These are phyloP conservation scores for Mustela nigripes DNA, from an alignment of 2,113 vertebrate genomes.

Conservation along the genomic window DNA sequence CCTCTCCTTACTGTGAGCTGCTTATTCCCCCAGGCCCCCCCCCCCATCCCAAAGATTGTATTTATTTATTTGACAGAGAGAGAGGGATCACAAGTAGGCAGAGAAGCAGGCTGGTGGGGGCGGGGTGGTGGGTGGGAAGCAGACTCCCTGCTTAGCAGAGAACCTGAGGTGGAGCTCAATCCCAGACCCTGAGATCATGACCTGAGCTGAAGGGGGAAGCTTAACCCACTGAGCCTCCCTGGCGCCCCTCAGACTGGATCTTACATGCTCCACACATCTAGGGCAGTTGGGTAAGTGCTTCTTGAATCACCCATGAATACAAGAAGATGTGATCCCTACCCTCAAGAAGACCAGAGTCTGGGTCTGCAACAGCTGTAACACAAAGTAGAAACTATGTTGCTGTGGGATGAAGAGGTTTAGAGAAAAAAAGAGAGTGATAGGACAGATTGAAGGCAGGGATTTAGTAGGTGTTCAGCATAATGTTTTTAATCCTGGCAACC, in stretches of 20 bases:
- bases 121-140: no score
- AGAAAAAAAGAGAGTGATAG: neutral
- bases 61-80: no score
- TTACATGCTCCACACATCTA: neutral
- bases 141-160: no score
- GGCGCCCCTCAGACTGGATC: neutral
- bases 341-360: neutral
- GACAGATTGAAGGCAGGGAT: neutral
- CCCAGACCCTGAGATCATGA: no score
- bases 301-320: neutral
- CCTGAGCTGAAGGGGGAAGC: no score
- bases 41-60: no score
- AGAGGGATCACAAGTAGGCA: no score
- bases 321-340: neutral
- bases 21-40: neutral
- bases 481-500: constrained; percentile 19
- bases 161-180: no score
- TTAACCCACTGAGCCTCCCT: no score
- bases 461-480: neutral
- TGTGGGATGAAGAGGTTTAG: neutral
- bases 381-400: neutral
- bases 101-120: no score
- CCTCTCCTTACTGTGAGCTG: neutral
- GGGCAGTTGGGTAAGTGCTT: neutral
- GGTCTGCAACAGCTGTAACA: neutral